Evolutionary conservation across 2,888 invertebrate genomes (phyloP), one percentile per base, ranked within the genome.

Genomic region (Drosophila anomelani): DNA sequence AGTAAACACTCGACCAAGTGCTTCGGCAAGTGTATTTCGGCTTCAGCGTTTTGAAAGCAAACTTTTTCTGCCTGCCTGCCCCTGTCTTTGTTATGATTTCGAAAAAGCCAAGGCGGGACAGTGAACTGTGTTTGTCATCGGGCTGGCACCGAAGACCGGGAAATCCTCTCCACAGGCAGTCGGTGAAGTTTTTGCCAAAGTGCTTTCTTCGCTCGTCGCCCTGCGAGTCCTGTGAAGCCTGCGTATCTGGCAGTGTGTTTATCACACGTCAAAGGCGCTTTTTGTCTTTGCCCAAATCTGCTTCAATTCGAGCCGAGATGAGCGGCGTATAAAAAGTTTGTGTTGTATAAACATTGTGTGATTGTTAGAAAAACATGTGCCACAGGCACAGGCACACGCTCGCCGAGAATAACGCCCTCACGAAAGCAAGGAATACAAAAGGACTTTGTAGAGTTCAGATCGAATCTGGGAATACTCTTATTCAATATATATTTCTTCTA

Each of bases 261-360:
- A 82, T 82, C 86, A 75, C 89, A 83, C 81, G 84, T 85, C 89
- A 89, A 89, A 85, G 85, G 67, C 88, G 89, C 88, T 85, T 85
- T 89, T 85, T 85, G 89, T 88, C 88, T 89, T 89, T 87, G 71
- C 78, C 81, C 64, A 84, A 75, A 84, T 84, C 84, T 79, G 85
- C 88, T 84, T 87, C 85, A 87, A 84, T 87, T 84, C 86, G 75
- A 78, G 87, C 77, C 57, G 29, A 46, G 74, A 76, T 60, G 75
- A 71, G 75, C 61, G 62, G 77, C 71, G 57, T 87, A 85, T 78
- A 89, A 89, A 84, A 85, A 85, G 85, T 85, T 85, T 85, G 36
- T 81, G 80, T 87, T 89, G 85, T 89, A 81, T 85, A 89, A 89
- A 85, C 89, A 85, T 81, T 85, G 89, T 87, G 88, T 85, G 84